These are phyloP conservation scores for Uropetala carovei DNA, from an alignment of 2,888 invertebrate species.

Conservation along the genomic window DNA sequence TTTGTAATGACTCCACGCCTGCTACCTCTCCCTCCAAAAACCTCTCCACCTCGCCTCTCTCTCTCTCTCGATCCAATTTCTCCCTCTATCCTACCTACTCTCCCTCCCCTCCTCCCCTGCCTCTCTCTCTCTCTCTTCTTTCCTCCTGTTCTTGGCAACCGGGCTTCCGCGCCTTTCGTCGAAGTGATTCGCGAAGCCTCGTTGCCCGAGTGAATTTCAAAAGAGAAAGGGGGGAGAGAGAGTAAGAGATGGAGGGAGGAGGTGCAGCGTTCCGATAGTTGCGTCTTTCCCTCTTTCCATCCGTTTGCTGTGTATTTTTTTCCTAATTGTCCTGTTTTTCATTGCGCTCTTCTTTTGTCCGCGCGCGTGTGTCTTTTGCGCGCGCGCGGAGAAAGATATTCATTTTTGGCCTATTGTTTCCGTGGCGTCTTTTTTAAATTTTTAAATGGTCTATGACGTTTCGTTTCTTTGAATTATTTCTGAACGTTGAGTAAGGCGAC, in stretches of 20 bases:
- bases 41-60: neutral
- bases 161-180: neutral
- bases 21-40: too few species aligned
- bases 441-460: neutral
- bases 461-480: neutral
- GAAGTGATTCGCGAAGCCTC: slow-evolving; percentile 10
- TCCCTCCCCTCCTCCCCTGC: neutral
- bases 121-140: neutral
- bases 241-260: neutral
- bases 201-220: slow-evolving; percentile 55
- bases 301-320: neutral
- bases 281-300: neutral
- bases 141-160: too few species aligned
- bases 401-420: neutral
- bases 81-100: too few species aligned
- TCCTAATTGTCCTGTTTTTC: neutral
- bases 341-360: neutral
- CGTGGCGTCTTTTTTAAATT: neutral
- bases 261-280: neutral
- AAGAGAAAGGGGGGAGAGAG: neutral
- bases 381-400: neutral
- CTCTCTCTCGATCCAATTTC: neutral
- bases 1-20: slow-evolving; percentile 40
- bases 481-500: neutral
- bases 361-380: neutral